Evolutionary conservation across 2,113 vertebrate species (phyloP), one percentile per base, ranked within the genome.

Genomic region (Gallinago undulata): DNA sequence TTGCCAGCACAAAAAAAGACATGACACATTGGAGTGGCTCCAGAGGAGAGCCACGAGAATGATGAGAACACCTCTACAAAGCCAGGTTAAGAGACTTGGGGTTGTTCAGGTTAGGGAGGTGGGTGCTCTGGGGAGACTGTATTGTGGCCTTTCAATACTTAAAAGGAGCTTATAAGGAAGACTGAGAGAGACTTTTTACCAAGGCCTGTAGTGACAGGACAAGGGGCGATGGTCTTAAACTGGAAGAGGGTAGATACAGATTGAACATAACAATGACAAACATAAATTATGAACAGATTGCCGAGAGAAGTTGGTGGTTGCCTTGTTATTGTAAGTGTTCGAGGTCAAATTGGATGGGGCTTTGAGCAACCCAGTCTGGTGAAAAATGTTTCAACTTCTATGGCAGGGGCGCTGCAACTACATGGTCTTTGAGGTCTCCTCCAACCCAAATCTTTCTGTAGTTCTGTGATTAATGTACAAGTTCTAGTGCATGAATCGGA

Each of bases 351-450:
- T 57, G 13, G 8, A 11, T 27, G 39, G 24, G 60, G 22, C 39
- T 69, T 50, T 14, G 11, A 35, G 47, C 33, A 62, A 45, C 45
- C n/a, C 69, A 31, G 2, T 25, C 45, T 69, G 5, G 9, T 48
- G n/a, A 7, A 9, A 0, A 0, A 1, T 57, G 31, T 31, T 28
- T 7, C 19, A 81, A 27, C 24, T 24, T 6, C 25, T 39, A 2
- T 27, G 28, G 28, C 21, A 35, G 15, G 11, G 31, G 7, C 4
- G 5, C 2, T 14, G n/a, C 8, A 56, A 21, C 25, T 13, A 4
- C 17, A 3, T 35, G 19, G n/a, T 35, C 50, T 56, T 48, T 41
- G 19, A 79, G 2, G 13, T 62, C 8, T 2, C 11, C 51, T 79
- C 10, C 5, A 39, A 8, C 13, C 13, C 22, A 30, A 33, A 53